A percentile compares a stretch with the other conserved stretches of the same genome.
phyloP scores from a whole-genome alignment of 2,797 vertebrate species.

The Aselliscus stoliczkanus region DNA sequence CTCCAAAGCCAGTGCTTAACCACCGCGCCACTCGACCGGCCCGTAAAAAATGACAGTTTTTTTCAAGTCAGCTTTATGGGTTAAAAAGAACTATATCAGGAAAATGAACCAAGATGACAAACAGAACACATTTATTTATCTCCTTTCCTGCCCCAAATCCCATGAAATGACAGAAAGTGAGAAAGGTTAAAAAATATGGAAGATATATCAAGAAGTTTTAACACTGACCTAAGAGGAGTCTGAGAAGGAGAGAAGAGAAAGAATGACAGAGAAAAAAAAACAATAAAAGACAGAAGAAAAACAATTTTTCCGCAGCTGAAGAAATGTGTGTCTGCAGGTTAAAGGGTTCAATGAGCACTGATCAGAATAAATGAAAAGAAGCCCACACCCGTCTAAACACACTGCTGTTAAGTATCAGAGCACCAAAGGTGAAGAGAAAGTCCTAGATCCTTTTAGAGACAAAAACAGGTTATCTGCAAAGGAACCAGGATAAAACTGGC shows the following conservation, averaged over 20 bases:
- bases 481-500: neutral
- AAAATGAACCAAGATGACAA: constrained; percentile 44
- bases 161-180: constrained; percentile 12
- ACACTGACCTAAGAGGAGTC: neutral
- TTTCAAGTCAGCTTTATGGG: neutral
- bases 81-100: constrained; percentile 35
- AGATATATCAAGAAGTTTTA: neutral
- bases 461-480: neutral
- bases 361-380: neutral
- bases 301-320: neutral
- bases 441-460: neutral
- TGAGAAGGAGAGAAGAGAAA: neutral
- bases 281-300: neutral
- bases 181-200: constrained; percentile 6
- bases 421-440: neutral
- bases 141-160: neutral
- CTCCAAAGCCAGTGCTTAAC: too few species aligned
- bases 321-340: neutral
- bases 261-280: neutral
- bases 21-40: too few species aligned
- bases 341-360: neutral
- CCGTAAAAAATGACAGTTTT: too few species aligned
- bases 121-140: constrained; percentile 5
- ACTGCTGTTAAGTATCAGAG: neutral
- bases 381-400: neutral